Evolutionary conservation across 2,113 vertebrate species (phyloP).

Genomic region (Anser cygnoides): DNA sequence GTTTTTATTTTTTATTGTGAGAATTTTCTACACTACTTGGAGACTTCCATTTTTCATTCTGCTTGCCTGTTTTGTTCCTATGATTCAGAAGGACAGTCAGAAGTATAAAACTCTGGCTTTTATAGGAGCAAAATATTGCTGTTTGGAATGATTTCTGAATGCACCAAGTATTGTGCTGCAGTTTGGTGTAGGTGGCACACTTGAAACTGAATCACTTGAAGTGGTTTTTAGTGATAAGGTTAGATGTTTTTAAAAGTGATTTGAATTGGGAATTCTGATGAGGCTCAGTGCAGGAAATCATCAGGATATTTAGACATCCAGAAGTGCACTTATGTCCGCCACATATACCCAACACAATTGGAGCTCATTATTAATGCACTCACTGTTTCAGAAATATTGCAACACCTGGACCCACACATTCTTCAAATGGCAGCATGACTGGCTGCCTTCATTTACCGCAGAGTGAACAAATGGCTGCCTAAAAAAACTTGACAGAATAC

Average conservation of each 20-base stretch:
- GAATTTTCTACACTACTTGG: not conserved
- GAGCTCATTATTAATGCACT: conserved; percentile 41
- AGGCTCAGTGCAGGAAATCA: not conserved
- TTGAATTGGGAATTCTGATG: not conserved
- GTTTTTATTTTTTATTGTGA: not conserved
- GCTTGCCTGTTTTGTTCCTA: not conserved
- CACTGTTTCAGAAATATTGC: conserved; percentile 12
- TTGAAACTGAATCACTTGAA: not conserved
- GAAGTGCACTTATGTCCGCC: not conserved
- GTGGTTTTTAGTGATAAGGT: not conserved
- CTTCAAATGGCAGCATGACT: not conserved
- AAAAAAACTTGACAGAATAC: not conserved
- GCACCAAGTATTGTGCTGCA: not conserved
- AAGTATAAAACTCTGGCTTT: not conserved
- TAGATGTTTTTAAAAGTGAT: not conserved
- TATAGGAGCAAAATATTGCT: not conserved
- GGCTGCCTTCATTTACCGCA: not conserved
- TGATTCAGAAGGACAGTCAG: not conserved
- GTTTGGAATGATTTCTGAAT: not conserved
- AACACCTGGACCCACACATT: not conserved
- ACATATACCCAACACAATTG: not conserved
- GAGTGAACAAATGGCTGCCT: not conserved
- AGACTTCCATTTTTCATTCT: not conserved
- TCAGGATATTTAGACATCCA: conserved; percentile 19
- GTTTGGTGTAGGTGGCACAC: not conserved